Evolutionary conservation across 2,797 vertebrate genomes (phyloP).

Genomic region (Pseudomugil gertrudae): DNA sequence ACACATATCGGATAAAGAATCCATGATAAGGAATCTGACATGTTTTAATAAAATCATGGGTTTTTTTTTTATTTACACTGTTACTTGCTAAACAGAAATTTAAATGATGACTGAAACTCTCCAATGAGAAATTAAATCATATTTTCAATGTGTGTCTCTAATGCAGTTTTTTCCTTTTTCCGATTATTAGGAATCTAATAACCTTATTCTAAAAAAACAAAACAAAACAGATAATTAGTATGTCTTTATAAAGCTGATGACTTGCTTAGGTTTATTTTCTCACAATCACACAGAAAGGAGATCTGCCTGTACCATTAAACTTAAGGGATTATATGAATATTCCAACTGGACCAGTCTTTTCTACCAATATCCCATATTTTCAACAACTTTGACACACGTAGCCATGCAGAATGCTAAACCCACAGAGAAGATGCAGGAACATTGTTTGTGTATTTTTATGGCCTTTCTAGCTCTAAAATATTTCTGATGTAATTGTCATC

Average conservation of each 20-base stretch:
- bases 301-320: neutral
- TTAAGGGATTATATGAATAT: neutral
- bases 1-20: neutral
- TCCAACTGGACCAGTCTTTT: neutral
- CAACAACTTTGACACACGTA: too few relatives aligned
- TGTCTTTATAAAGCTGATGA: neutral
- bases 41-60: too few relatives aligned
- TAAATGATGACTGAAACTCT: neutral
- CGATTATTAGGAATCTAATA: neutral
- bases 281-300: neutral
- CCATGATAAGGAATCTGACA: neutral
- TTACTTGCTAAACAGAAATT: neutral
- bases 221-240: neutral
- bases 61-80: too few relatives aligned
- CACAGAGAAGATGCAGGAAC: neutral
- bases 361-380: too few relatives aligned
- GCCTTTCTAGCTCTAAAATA: constrained; percentile 19
- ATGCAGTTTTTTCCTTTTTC: neutral
- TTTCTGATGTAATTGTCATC: constrained; percentile 38
- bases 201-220: too few relatives aligned
- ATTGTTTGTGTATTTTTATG: too few relatives aligned
- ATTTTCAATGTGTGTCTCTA: too few relatives aligned
- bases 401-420: too few relatives aligned
- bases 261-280: neutral
- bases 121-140: too few relatives aligned